These are phyloP conservation scores for Pandemis cinnamomeana DNA, from an alignment of 2,888 invertebrate species.

Conservation along the genomic window DNA sequence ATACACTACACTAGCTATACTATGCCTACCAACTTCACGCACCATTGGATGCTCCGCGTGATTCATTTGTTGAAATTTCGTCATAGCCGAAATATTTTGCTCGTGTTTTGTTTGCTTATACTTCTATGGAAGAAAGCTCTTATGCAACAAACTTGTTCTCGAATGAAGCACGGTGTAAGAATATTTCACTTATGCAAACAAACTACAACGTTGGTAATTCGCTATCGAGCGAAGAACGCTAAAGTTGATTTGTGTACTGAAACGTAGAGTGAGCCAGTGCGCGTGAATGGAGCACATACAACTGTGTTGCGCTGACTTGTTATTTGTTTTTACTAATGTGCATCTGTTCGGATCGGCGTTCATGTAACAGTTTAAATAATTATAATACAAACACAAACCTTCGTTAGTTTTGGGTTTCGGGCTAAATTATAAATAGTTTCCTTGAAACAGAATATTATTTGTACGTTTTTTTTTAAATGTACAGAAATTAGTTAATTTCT, in stretches of 20 bases:
- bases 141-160: conserved; percentile 31
- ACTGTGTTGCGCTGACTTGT: conserved; percentile 32
- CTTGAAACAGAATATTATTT: not conserved
- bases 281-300: conserved; percentile 48
- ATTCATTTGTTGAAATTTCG: conserved; percentile 33
- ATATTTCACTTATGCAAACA: conserved; percentile 32
- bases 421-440: not conserved
- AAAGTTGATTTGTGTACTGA: conserved; percentile 50
- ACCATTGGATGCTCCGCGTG: conserved; percentile 26
- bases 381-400: conserved; percentile 23
- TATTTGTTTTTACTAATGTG: conserved; percentile 42
- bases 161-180: conserved; percentile 16
- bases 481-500: not conserved
- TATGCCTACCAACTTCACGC: conserved; percentile 10
- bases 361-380: conserved; percentile 34
- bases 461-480: not conserved
- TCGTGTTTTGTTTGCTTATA: conserved; percentile 31
- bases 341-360: conserved; percentile 34
- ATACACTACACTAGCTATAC: not conserved
- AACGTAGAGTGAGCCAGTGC: conserved; percentile 45
- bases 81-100: conserved; percentile 34
- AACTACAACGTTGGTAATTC: conserved; percentile 18
- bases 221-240: conserved; percentile 25
- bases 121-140: conserved; percentile 31
- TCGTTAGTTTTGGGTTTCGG: not conserved